phyloP scores from a whole-genome alignment of 2,888 invertebrate genomes.

The Trachelus iudaicus region DNA sequence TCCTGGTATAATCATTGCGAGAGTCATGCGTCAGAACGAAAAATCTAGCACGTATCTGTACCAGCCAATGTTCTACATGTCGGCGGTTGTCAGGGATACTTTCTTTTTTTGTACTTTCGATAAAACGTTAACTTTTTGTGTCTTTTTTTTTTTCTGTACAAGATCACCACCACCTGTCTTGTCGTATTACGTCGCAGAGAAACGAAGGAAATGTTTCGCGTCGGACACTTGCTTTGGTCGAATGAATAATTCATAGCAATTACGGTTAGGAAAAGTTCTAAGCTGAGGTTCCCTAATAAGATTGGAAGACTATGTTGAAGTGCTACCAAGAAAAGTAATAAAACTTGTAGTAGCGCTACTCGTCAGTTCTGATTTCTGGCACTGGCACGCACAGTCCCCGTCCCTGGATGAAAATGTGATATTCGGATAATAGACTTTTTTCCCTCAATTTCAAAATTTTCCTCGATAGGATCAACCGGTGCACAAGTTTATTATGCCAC shows the following conservation, averaged over 20 bases:
- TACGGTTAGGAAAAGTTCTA: neutral
- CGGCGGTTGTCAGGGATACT: neutral
- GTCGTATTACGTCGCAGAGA: neutral
- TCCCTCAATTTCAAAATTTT: neutral
- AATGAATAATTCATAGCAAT: neutral
- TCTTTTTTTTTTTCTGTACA: neutral
- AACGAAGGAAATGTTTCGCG: neutral
- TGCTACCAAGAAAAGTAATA: neutral
- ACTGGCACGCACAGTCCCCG: neutral
- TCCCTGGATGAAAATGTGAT: neutral
- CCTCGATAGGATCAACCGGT: neutral
- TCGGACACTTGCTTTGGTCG: neutral
- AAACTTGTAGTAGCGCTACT: neutral
- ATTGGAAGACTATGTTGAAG: neutral
- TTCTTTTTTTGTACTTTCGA: neutral
- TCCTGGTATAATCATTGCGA: neutral
- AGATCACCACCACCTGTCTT: neutral
- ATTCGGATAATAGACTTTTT: neutral
- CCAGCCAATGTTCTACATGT: neutral
- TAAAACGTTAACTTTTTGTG: neutral
- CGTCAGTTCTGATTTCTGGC: neutral
- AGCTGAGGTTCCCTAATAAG: neutral
- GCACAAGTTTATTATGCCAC: neutral
- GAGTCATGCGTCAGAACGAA: neutral
- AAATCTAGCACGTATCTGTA: neutral